These are phyloP conservation scores for Drosophila demipolita DNA, from an alignment of 2,888 invertebrate genomes.

Conservation along the genomic window DNA sequence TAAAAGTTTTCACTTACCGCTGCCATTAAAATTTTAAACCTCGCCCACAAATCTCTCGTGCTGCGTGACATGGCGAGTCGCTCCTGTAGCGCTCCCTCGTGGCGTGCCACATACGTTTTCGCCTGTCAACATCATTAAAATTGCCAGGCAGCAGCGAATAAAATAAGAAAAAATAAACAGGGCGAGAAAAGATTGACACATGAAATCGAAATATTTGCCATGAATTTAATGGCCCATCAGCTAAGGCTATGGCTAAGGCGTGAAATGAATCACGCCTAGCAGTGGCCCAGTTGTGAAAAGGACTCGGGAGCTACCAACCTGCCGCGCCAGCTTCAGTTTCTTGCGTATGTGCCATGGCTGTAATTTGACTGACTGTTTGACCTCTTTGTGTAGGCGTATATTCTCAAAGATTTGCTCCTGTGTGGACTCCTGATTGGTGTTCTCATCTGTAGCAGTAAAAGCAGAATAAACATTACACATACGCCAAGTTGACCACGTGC, in stretches of 20 bases:
- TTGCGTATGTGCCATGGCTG: slow-evolving; percentile 94
- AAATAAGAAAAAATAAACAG: slow-evolving; percentile 16
- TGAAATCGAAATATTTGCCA: slow-evolving; percentile 72
- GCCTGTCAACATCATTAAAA: slow-evolving; percentile 86
- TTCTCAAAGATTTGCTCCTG: slow-evolving; percentile 96
- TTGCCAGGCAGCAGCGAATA: slow-evolving; percentile 35
- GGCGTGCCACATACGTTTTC: slow-evolving; percentile 93
- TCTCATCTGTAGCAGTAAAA: slow-evolving; percentile 88
- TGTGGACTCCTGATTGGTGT: slow-evolving; percentile 87
- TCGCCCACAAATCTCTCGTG: slow-evolving; percentile 93
- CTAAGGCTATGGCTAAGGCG: slow-evolving; percentile 43
- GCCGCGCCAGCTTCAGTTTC: slow-evolving; percentile 92
- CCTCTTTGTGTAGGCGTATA: slow-evolving; percentile 95
- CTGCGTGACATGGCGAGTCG: slow-evolving; percentile 95
- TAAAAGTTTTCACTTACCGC: slow-evolving; percentile 87
- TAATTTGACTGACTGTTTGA: slow-evolving; percentile 93
- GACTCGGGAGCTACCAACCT: slow-evolving; percentile 84
- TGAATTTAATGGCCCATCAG: slow-evolving; percentile 61
- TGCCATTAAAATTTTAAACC: slow-evolving; percentile 92
- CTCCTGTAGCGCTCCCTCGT: slow-evolving; percentile 96
- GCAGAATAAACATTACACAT: slow-evolving; percentile 83
- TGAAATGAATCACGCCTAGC: slow-evolving; percentile 59
- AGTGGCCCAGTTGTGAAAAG: slow-evolving; percentile 7
- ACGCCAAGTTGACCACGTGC: slow-evolving; percentile 57
- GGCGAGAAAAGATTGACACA: slow-evolving; percentile 51